Evolutionary conservation across 2,888 invertebrate species (phyloP), one percentile per base, ranked within the genome.

Genomic region (Eupeodes latifasciatus): DNA sequence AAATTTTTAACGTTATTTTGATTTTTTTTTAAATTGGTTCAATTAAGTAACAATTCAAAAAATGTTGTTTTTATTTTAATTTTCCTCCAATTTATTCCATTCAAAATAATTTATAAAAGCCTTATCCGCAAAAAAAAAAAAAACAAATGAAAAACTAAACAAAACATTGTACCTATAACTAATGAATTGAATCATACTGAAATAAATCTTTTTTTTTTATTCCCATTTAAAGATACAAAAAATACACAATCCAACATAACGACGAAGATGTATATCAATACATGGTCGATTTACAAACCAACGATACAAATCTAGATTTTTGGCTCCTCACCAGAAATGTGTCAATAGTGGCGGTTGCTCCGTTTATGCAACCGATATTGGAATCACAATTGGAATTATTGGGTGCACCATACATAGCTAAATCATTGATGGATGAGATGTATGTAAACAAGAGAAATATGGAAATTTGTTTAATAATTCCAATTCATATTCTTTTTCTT

Each of bases 311-410:
- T 47, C 85, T 93, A 82, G 93, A 93, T 82, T 93, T 93, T 80
- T 93, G 93, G 93, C 89, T 93, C 47, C 90, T 93, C 7, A 91
- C 93, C 14, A 91, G 92, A 5, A 93, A 93, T 80, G 90, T 91
- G 90, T 93, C 93, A 81, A 91, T 93, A 5, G 90, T 93, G 49
- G 91, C 93, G 5, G 93, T 93, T n/a, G 90, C 92, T 11, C 93
- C 93, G 0, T 75, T 79, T 36, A 86, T 90, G 71, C 92, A 92
- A 78, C 81, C 90, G 0, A 82, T 90, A 62, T 92, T 93, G 59
- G 93, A 93, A 85, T 76, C 91, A 49, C 91, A 91, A 4, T 90
- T 93, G 6, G 77, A 90, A 4, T 89, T 91, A 71, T 51, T 92
- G 90, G 91, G 91, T 6, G 92, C 92, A 11, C 77, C 82, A 19